Conservation (phyloP, 2,888 invertebrate genomes). For the Zootermopsis nevadensis region DNA sequence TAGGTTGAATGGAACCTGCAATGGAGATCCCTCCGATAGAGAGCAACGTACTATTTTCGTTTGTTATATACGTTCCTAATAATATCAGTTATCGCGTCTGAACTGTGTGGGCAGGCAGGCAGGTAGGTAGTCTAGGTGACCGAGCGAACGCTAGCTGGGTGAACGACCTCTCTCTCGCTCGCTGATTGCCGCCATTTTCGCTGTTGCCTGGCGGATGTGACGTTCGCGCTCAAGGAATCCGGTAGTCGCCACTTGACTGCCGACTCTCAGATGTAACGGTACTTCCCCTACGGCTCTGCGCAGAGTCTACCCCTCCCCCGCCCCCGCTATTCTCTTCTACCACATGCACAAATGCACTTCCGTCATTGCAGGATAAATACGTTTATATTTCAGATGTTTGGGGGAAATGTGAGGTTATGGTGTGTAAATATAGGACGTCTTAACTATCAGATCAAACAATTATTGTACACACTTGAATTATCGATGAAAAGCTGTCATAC, state of each 20-base stretch:
- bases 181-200: slow-evolving; percentile 47
- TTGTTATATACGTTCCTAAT: not conserved
- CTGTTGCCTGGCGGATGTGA: slow-evolving; percentile 47
- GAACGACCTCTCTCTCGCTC: slow-evolving; percentile 47
- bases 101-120: slow-evolving; percentile 16
- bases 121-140: slow-evolving; percentile 36
- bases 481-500: no score
- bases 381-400: no score
- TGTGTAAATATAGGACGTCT: no score
- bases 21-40: no score
- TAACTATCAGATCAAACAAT: no score
- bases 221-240: slow-evolving; percentile 45
- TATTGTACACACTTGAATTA: no score
- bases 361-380: not conserved
- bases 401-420: no score
- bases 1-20: not conserved
- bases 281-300: slow-evolving; percentile 23
- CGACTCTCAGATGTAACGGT: slow-evolving; percentile 45
- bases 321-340: not conserved
- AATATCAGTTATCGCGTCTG: slow-evolving; percentile 27
- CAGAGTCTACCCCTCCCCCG: not conserved
- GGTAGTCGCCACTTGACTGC: slow-evolving; percentile 37
- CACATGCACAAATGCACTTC: slow-evolving; percentile 1
- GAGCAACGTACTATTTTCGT: slow-evolving; percentile 9
- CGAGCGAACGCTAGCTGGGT: slow-evolving; percentile 29